These are phyloP conservation scores for Eufriesea mexicana DNA, from an alignment of 1,140 invertebrate species.

Conservation along the genomic window DNA sequence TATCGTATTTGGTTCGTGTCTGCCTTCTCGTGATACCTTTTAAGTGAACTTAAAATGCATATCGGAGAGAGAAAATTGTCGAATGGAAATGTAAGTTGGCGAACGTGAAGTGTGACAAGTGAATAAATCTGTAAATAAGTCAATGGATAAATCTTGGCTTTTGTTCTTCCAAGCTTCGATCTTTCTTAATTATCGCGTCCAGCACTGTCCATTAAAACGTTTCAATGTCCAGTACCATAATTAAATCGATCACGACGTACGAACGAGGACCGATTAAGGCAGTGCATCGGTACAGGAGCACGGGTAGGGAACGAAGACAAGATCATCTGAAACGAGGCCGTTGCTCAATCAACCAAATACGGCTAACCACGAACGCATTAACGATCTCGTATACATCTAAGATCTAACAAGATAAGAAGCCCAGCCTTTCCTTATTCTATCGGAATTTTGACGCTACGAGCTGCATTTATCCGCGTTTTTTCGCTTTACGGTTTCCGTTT, in stretches of 20 bases:
- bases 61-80: too few species aligned
- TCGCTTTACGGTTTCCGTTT: neutral
- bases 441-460: conserved; percentile 17
- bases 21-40: too few species aligned
- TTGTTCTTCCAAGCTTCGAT: neutral
- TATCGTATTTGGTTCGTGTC: too few species aligned
- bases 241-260: conserved; percentile 31
- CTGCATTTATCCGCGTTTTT: neutral
- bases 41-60: too few species aligned
- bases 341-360: conserved; percentile 66
- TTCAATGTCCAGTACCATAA: conserved; percentile 33
- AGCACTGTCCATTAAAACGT: neutral
- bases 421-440: conserved; percentile 12
- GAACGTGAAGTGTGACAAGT: neutral
- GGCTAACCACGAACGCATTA: conserved; percentile 42
- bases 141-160: neutral
- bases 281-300: conserved; percentile 12
- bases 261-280: conserved; percentile 24
- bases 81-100: too few species aligned
- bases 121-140: too few species aligned
- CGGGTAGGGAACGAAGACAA: neutral
- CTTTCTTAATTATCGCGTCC: neutral
- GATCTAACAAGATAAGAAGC: conserved; percentile 27
- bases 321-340: conserved; percentile 58
- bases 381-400: conserved; percentile 32